Conservation (phyloP, 2,797 vertebrate species). For the Cirrhinus mrigala region DNA sequence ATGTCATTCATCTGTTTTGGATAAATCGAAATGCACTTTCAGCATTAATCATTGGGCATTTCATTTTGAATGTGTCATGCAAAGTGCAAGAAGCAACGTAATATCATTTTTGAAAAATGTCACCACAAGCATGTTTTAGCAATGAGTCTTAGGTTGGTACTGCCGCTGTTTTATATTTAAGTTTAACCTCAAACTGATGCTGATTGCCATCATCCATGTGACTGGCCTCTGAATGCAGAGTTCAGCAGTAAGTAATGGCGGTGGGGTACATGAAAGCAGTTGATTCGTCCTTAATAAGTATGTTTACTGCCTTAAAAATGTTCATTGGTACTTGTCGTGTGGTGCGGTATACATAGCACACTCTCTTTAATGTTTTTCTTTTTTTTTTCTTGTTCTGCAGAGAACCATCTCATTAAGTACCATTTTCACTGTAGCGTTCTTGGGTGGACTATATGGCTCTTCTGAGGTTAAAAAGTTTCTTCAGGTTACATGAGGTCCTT, state of each 20-base stretch:
- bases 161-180: not conserved
- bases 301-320: slow-evolving; percentile 16
- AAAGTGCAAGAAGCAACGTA: not conserved
- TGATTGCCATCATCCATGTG: not conserved
- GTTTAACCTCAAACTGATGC: not conserved
- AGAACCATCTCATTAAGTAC: not conserved
- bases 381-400: not conserved
- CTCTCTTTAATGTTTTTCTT: not conserved
- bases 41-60: not conserved
- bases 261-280: not conserved
- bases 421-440: not conserved
- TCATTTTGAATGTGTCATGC: not conserved
- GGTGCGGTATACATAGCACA: not conserved
- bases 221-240: slow-evolving; percentile 2
- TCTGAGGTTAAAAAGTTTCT: not conserved
- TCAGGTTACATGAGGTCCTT: not conserved
- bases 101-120: not conserved
- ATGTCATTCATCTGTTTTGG: not conserved
- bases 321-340: not conserved
- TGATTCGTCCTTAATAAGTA: not conserved
- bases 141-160: not conserved
- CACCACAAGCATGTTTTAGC: not conserved
- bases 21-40: not conserved
- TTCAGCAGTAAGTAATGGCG: not conserved
- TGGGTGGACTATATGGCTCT: not conserved